These are phyloP conservation scores for Eupithecia subfuscata DNA, from an alignment of 2,888 invertebrate genomes.

Conservation along the genomic window DNA sequence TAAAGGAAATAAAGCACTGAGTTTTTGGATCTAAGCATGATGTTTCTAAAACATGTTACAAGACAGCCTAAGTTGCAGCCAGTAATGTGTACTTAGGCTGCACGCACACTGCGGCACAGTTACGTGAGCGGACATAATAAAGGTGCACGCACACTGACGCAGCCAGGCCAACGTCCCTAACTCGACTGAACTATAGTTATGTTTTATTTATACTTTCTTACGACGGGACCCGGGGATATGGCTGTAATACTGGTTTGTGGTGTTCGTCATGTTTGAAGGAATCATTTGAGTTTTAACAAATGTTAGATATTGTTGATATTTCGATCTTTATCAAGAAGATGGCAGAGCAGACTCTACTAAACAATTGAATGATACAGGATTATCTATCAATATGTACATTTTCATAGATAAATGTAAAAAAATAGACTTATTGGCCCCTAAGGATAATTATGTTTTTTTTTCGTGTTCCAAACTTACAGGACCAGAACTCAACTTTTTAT, in stretches of 20 bases:
- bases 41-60: slow-evolving; percentile 28
- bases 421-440: too few relatives aligned
- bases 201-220: slow-evolving; percentile 84
- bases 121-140: slow-evolving; percentile 70
- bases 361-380: background rate
- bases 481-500: background rate
- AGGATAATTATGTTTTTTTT: background rate
- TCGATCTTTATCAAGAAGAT: background rate
- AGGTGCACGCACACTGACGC: slow-evolving; percentile 59
- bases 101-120: slow-evolving; percentile 60
- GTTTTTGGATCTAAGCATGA: background rate
- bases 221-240: slow-evolving; percentile 55
- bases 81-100: slow-evolving; percentile 70
- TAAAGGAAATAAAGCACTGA: background rate
- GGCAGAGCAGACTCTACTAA: background rate
- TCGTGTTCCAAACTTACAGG: background rate
- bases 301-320: background rate
- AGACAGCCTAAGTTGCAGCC: slow-evolving; percentile 55
- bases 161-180: slow-evolving; percentile 77
- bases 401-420: background rate
- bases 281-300: background rate
- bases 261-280: background rate
- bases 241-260: slow-evolving; percentile 44
- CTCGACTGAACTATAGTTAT: slow-evolving; percentile 68
- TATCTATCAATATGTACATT: background rate